phyloP scores from a whole-genome alignment of 2,113 vertebrate species.

The Xenus cinereus region DNA sequence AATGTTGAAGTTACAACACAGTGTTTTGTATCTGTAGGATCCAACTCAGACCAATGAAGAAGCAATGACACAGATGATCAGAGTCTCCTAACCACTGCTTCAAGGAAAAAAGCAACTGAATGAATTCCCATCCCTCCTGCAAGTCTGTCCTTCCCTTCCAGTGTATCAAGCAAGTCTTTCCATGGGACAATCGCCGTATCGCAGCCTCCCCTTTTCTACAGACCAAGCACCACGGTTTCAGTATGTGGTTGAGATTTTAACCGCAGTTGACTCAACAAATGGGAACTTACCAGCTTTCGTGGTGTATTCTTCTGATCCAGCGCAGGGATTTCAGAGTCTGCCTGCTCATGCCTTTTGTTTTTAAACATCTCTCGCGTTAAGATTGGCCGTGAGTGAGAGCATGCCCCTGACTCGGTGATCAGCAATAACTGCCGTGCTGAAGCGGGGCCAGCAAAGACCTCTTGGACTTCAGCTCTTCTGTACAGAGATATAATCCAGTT shows the following conservation, averaged over 20 bases:
- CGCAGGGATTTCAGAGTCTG: slow-evolving; percentile 4
- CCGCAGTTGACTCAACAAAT: slow-evolving; percentile 23
- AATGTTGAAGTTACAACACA: not conserved
- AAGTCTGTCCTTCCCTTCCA: slow-evolving; percentile 48
- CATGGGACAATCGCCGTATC: slow-evolving; percentile 39
- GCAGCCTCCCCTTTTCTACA: slow-evolving; percentile 67
- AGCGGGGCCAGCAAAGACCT: slow-evolving; percentile 9
- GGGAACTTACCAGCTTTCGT: slow-evolving; percentile 20
- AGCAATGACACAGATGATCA: slow-evolving; percentile 92
- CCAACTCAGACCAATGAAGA: slow-evolving; percentile 86
- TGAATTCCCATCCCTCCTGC: slow-evolving; percentile 26
- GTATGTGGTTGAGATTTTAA: slow-evolving; percentile 54
- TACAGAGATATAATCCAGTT: not conserved
- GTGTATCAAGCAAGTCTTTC: slow-evolving; percentile 46
- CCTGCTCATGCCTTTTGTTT: not conserved
- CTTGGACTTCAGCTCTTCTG: not conserved
- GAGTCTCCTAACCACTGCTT: slow-evolving; percentile 84
- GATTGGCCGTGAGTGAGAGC: slow-evolving; percentile 15
- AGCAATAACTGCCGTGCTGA: slow-evolving; percentile 46
- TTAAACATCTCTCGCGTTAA: slow-evolving; percentile 28
- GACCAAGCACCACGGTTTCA: slow-evolving; percentile 55
- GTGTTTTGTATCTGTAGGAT: slow-evolving; percentile 75
- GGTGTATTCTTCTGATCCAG: not conserved
- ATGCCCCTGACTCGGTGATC: not conserved
- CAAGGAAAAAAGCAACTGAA: not conserved